Percentiles rank a stretch among this genome's conserved stretches.
Evolutionary conservation across 2,113 vertebrate genomes (phyloP).

Genomic region (Manacus vitellinus): DNA sequence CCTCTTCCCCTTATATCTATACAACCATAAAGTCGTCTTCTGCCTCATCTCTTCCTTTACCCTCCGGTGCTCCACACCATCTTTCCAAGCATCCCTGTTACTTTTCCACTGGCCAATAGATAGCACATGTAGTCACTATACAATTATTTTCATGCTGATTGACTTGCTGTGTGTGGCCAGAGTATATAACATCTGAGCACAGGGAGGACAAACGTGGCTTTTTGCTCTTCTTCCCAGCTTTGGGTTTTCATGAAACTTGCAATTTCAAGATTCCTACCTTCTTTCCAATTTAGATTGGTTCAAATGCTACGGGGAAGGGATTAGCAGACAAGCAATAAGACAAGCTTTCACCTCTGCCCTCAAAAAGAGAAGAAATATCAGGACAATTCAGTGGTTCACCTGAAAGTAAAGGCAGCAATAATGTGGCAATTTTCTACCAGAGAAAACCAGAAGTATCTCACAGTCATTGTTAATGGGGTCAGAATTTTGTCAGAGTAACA

Average conservation of each 20-base stretch:
- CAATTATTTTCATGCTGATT: neutral
- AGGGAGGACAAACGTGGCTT: neutral
- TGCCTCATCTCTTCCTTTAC: neutral
- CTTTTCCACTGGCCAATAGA: neutral
- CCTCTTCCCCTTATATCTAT: neutral
- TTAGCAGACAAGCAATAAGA: neutral
- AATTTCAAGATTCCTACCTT: neutral
- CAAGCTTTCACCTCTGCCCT: neutral
- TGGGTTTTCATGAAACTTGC: neutral
- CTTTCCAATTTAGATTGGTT: neutral
- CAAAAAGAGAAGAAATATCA: neutral
- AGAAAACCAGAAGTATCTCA: neutral
- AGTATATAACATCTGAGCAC: neutral
- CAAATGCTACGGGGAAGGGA: neutral
- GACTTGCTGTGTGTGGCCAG: neutral
- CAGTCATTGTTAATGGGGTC: neutral
- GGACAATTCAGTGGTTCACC: neutral
- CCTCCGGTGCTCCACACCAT: neutral
- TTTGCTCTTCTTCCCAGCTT: neutral
- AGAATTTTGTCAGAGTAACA: neutral
- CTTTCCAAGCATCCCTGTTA: neutral
- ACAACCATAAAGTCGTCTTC: neutral
- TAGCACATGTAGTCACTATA: neutral
- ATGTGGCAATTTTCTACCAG: neutral
- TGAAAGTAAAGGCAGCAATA: neutral